Percentiles rank a stretch among this genome's conserved stretches.
These are phyloP conservation scores for Zosterops pallidus DNA, from an alignment of 2,113 vertebrate genomes.

Conservation along the genomic window DNA sequence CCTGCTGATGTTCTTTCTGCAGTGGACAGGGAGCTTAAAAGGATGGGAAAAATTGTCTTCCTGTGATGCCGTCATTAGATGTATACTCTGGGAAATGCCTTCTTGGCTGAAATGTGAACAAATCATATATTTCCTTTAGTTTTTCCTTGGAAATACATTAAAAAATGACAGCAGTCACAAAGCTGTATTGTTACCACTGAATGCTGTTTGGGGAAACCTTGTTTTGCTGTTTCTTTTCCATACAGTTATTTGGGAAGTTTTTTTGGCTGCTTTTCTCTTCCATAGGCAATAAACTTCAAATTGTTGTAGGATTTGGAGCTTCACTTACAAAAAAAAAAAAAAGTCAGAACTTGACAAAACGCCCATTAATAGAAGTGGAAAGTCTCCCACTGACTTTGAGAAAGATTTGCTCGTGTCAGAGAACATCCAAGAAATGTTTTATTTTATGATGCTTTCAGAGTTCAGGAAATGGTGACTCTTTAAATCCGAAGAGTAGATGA, in stretches of 20 bases:
- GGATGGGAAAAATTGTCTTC: background rate
- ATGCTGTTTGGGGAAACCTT: background rate
- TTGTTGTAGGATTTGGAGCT: background rate
- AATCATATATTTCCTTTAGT: background rate
- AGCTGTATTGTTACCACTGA: background rate
- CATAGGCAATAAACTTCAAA: background rate
- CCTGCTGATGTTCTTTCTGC: background rate
- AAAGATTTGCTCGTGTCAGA: background rate
- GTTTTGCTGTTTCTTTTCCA: constrained; percentile 4
- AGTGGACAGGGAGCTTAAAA: background rate
- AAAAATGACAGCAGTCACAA: background rate
- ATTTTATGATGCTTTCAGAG: background rate
- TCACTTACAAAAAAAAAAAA: background rate
- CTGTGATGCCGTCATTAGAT: constrained; percentile 17
- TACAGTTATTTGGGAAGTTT: background rate
- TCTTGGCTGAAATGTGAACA: constrained; percentile 7
- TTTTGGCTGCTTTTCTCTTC: background rate
- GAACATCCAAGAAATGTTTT: background rate
- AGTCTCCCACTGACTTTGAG: background rate
- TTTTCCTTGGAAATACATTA: constrained; percentile 7
- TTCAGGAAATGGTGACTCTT: background rate
- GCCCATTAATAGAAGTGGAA: background rate
- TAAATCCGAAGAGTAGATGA: background rate
- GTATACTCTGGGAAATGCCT: background rate
- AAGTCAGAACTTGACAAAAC: constrained; percentile 2